Evolutionary conservation across 2,797 vertebrate genomes (phyloP).

Genomic region (Holocentrus rufus): DNA sequence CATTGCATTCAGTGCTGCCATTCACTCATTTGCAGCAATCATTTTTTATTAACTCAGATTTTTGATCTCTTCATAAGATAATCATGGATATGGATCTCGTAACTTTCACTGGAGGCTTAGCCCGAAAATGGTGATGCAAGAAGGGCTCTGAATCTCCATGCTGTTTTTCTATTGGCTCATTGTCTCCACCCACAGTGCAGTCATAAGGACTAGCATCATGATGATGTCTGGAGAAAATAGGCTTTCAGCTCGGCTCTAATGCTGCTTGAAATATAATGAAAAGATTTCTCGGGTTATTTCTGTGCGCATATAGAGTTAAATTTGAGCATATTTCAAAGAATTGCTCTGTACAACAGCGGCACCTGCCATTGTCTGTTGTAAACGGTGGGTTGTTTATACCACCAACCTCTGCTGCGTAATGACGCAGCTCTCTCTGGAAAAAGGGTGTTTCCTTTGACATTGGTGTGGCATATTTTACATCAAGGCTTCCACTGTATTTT

Average conservation of each 20-base stretch:
- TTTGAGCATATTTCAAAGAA: constrained; percentile 55
- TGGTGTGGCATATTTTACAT: constrained; percentile 73
- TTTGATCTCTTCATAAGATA: constrained; percentile 78
- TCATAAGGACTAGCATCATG: constrained; percentile 73
- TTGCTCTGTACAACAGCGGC: constrained; percentile 46
- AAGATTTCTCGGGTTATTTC: constrained; percentile 62
- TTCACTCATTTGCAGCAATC: constrained; percentile 68
- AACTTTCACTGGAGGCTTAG: constrained; percentile 72
- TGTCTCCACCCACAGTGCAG: constrained; percentile 74
- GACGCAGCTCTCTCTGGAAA: constrained; percentile 51
- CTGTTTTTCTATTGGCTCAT: constrained; percentile 70
- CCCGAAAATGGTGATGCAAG: constrained; percentile 75
- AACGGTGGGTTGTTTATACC: constrained; percentile 61
- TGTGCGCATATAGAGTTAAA: constrained; percentile 54
- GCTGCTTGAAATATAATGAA: constrained; percentile 61
- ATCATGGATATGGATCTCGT: constrained; percentile 70
- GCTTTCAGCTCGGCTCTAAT: constrained; percentile 69
- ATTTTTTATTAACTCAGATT: constrained; percentile 68
- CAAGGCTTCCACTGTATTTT: constrained; percentile 76
- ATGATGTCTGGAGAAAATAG: constrained; percentile 71
- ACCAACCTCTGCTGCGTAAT: constrained; percentile 57
- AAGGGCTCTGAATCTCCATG: constrained; percentile 57
- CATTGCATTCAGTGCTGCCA: constrained; percentile 66
- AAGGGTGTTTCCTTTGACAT: constrained; percentile 63
- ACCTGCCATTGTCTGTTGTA: constrained; percentile 66